Evolutionary conservation across 2,888 invertebrate species (phyloP).

Genomic region (Drosophila mimica): DNA sequence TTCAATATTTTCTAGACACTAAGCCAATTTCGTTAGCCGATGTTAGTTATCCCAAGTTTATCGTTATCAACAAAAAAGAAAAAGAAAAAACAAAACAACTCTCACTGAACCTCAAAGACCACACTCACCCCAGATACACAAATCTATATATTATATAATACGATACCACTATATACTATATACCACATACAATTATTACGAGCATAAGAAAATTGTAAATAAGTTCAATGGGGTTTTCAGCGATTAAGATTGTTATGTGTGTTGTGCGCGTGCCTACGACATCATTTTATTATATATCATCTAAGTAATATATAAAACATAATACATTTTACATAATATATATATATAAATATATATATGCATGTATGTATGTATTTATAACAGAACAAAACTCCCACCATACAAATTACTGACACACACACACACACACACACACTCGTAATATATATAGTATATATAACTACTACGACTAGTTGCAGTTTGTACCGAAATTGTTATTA

Average conservation of each 20-base stretch:
- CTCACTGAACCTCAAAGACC: conserved; percentile 36
- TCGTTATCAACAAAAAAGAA: conserved; percentile 42
- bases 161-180: conserved; percentile 19
- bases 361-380: conserved; percentile 41
- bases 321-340: conserved; percentile 19
- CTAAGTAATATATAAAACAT: conserved; percentile 39
- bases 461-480: conserved; percentile 18
- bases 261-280: conserved; percentile 46
- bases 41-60: conserved; percentile 53
- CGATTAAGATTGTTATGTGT: conserved; percentile 49
- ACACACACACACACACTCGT: conserved; percentile 22
- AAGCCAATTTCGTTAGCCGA: conserved; percentile 60
- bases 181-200: conserved; percentile 35
- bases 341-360: conserved; percentile 2
- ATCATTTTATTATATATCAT: conserved; percentile 22
- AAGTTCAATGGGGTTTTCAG: conserved; percentile 55
- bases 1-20: conserved; percentile 62
- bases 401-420: conserved; percentile 25
- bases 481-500: conserved; percentile 39
- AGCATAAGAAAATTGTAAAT: conserved; percentile 45
- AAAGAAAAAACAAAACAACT: conserved; percentile 10
- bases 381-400: conserved; percentile 37
- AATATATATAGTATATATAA: conserved; percentile 30
- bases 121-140: conserved; percentile 29
- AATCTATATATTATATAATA: conserved; percentile 25